Percentiles rank a stretch among this genome's conserved stretches.
These are phyloP conservation scores for Zosterops hypoxanthus DNA, from an alignment of 2,113 vertebrate genomes.

Conservation along the genomic window DNA sequence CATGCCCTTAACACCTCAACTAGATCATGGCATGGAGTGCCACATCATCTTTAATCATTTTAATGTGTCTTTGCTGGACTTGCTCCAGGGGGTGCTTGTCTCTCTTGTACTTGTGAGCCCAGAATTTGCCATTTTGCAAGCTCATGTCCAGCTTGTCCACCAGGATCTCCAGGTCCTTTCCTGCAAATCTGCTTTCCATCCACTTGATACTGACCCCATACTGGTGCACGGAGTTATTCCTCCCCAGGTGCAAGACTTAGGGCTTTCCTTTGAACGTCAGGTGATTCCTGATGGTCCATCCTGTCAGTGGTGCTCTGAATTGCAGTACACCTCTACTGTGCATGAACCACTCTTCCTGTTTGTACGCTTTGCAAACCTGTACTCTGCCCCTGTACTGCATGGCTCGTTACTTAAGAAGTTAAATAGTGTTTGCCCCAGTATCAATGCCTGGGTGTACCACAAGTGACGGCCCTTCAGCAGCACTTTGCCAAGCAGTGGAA, in stretches of 20 bases:
- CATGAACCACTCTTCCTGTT: background rate
- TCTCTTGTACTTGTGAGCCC: background rate
- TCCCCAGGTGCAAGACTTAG: background rate
- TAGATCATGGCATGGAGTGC: too few relatives aligned
- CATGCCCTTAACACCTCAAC: too few relatives aligned
- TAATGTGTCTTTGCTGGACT: background rate
- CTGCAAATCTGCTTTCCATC: background rate
- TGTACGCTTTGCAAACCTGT: background rate
- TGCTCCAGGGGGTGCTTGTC: background rate
- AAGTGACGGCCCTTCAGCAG: background rate
- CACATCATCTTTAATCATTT: background rate
- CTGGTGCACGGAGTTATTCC: background rate
- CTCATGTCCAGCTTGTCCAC: fast-evolving
- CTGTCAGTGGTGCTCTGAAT: background rate
- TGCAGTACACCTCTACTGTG: fast-evolving
- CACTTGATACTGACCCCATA: background rate
- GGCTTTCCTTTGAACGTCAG: background rate
- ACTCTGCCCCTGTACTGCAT: background rate
- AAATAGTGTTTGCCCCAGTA: background rate
- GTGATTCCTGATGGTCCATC: background rate
- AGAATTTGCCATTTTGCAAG: background rate
- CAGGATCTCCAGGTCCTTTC: background rate
- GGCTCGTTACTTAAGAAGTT: background rate
- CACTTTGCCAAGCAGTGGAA: background rate
- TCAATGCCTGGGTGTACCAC: background rate